Conservation (phyloP, 2,888 invertebrate species). For the Coelinius sp. region DNA sequence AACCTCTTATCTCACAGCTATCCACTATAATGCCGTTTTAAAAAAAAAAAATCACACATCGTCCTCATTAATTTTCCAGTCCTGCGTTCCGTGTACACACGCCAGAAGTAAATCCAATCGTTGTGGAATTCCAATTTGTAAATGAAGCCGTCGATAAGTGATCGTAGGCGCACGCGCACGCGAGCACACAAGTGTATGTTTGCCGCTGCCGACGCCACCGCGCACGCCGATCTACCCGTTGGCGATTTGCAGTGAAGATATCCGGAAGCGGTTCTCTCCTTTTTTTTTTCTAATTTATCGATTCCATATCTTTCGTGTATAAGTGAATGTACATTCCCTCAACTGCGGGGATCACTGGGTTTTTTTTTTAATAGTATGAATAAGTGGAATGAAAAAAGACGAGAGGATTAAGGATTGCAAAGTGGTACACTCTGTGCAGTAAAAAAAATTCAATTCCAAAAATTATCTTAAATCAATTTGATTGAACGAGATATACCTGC, state of each 20-base stretch:
- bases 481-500: too few relatives aligned
- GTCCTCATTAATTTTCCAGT: conserved; percentile 54
- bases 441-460: too few relatives aligned
- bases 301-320: conserved; percentile 6
- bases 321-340: neutral
- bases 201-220: neutral
- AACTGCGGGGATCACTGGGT: neutral
- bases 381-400: neutral
- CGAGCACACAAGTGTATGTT: conserved; percentile 10
- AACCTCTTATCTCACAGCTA: conserved; percentile 45
- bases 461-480: too few relatives aligned
- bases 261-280: conserved; percentile 15
- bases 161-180: conserved; percentile 45
- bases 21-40: conserved; percentile 45
- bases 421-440: too few relatives aligned
- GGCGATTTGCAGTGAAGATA: conserved; percentile 16
- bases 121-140: conserved; percentile 59
- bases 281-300: neutral
- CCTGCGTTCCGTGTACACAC: conserved; percentile 33
- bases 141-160: conserved; percentile 63
- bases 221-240: conserved; percentile 13
- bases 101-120: neutral
- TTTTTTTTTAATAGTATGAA: neutral
- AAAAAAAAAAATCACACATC: conserved; percentile 39
- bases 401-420: neutral